Conservation (phyloP, 2,113 vertebrate genomes). For the Dascyllus trimaculatus region DNA sequence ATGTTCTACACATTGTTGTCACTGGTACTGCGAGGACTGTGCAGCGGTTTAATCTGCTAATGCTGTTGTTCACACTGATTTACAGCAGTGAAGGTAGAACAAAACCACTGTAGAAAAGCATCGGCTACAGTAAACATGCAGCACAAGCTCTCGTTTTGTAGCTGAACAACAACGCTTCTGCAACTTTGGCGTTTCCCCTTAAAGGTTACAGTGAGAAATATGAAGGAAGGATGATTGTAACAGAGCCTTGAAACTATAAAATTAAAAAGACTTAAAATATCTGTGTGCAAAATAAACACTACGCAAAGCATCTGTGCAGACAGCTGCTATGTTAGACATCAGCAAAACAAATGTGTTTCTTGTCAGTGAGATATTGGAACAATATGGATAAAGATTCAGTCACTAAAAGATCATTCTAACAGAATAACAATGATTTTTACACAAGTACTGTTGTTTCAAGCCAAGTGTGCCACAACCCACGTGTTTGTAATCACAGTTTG, state of each 20-base stretch:
- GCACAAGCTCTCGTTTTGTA: not conserved
- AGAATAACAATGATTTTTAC: not conserved
- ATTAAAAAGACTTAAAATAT: not conserved
- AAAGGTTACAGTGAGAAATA: not conserved
- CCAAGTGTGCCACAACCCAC: not conserved
- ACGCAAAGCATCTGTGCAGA: not conserved
- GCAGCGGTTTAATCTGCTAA: conserved; percentile 24
- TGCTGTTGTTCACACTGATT: conserved; percentile 12
- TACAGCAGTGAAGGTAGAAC: not conserved
- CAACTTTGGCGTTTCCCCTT: no score
- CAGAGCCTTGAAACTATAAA: fast-evolving
- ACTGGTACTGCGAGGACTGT: no score
- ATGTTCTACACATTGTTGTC: no score
- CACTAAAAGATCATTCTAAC: not conserved
- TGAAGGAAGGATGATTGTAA: not conserved
- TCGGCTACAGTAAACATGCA: not conserved
- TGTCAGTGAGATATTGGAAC: conserved; percentile 39
- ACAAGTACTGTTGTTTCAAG: not conserved
- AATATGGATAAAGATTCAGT: not conserved
- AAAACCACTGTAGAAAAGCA: not conserved
- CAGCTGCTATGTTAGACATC: not conserved
- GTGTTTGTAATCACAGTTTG: not conserved
- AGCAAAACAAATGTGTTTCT: conserved; percentile 47
- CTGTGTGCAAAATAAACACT: not conserved
- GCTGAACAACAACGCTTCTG: no score